Evolutionary conservation across 2,888 invertebrate genomes (phyloP).

Genomic region (Gnatocerus cornutus): DNA sequence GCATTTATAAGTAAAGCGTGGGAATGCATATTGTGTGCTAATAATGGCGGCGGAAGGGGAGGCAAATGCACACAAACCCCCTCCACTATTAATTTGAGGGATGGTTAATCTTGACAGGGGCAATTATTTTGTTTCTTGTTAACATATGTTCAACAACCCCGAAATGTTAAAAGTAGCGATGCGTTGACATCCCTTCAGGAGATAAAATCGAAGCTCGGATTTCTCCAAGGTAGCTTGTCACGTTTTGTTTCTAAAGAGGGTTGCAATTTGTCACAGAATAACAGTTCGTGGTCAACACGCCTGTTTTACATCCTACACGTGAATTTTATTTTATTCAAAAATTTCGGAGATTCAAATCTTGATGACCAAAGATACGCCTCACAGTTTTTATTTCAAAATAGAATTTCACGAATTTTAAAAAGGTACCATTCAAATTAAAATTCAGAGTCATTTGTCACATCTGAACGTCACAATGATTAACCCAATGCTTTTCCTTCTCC

Average conservation of each 20-base stretch:
- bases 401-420: no score
- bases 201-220: slow-evolving; percentile 39
- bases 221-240: slow-evolving; percentile 39
- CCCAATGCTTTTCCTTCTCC: no score
- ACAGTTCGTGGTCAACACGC: slow-evolving; percentile 37
- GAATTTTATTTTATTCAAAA: slow-evolving; percentile 33
- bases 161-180: slow-evolving; percentile 24
- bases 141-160: slow-evolving; percentile 40
- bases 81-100: slow-evolving; percentile 26
- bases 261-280: slow-evolving; percentile 58
- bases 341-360: slow-evolving; percentile 14
- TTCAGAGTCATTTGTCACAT: no score
- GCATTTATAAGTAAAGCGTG: slow-evolving; percentile 41
- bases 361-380: not conserved
- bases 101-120: slow-evolving; percentile 21
- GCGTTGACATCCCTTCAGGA: slow-evolving; percentile 30
- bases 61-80: not conserved
- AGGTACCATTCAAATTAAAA: no score
- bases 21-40: slow-evolving; percentile 35
- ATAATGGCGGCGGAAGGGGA: slow-evolving; percentile 17
- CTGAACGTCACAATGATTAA: no score
- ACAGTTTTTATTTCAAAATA: no score
- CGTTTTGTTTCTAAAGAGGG: slow-evolving; percentile 55
- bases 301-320: slow-evolving; percentile 38
- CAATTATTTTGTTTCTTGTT: slow-evolving; percentile 35